Evolutionary conservation across 64 coral and sea anemone genomes (phyloP).

Genomic region (Orbicella faveolata): DNA sequence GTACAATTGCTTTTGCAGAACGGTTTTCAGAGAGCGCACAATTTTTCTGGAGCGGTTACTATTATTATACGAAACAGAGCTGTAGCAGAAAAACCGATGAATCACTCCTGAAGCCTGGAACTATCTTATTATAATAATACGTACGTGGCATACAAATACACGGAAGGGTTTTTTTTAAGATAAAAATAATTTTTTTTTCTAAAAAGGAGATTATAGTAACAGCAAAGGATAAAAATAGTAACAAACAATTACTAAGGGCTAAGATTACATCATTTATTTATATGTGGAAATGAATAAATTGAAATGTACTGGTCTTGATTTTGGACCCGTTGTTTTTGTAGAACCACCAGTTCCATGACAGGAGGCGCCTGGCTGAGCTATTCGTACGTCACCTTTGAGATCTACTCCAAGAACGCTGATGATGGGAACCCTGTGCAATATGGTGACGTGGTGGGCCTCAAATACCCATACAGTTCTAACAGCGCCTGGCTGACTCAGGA

Average conservation of each 20-base stretch:
- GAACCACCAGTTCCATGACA: neutral
- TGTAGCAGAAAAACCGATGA: no score
- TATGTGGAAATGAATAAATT: no score
- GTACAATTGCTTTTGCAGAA: no score
- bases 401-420: conserved; percentile 29
- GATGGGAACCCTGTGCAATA: conserved; percentile 58
- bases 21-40: no score
- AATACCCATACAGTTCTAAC: neutral
- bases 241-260: no score
- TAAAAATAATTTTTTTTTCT: no score
- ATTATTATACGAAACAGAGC: no score
- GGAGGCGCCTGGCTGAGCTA: neutral
- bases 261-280: no score
- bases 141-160: no score
- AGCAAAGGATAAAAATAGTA: no score
- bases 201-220: no score
- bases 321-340: neutral
- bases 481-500: conserved; percentile 29
- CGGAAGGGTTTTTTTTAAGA: neutral
- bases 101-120: neutral
- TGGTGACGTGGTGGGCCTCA: conserved; percentile 55
- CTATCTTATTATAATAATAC: neutral
- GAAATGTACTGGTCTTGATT: neutral
- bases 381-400: conserved; percentile 18
- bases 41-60: no score